phyloP scores from a whole-genome alignment of 1,140 invertebrate species.

The Pantala flavescens region DNA sequence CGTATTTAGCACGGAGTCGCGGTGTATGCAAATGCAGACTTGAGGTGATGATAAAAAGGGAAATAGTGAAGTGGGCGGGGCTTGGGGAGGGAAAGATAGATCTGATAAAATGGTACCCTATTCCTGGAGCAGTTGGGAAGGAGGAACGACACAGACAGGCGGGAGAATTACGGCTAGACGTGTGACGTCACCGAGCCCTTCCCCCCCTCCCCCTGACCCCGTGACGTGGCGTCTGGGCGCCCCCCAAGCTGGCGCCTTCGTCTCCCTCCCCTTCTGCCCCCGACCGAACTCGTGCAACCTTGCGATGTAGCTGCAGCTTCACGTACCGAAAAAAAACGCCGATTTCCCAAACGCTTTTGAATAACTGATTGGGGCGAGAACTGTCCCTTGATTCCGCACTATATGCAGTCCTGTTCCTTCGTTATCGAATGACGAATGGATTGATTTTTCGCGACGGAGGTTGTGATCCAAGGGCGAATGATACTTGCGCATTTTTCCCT shows the following conservation, averaged over 20 bases:
- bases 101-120: background rate
- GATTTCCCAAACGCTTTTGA: too few species aligned
- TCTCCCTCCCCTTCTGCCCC: background rate
- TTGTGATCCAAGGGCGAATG: too few species aligned
- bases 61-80: background rate
- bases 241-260: background rate
- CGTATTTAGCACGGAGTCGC: too few species aligned
- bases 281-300: background rate
- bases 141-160: background rate
- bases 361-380: too few species aligned
- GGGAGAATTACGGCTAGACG: background rate
- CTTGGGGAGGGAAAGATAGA: background rate
- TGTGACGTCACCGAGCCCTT: background rate
- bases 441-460: too few species aligned
- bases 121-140: constrained; percentile 2
- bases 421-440: too few species aligned
- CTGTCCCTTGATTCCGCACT: too few species aligned
- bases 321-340: too few species aligned
- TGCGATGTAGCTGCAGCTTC: background rate
- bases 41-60: background rate
- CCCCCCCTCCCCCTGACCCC: background rate
- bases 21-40: too few species aligned
- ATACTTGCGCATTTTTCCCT: too few species aligned
- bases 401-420: too few species aligned
- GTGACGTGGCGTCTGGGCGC: constrained; percentile 4